These are phyloP conservation scores for Pemphigus obesinymphae DNA, from an alignment of 1,140 invertebrate genomes.

Conservation along the genomic window DNA sequence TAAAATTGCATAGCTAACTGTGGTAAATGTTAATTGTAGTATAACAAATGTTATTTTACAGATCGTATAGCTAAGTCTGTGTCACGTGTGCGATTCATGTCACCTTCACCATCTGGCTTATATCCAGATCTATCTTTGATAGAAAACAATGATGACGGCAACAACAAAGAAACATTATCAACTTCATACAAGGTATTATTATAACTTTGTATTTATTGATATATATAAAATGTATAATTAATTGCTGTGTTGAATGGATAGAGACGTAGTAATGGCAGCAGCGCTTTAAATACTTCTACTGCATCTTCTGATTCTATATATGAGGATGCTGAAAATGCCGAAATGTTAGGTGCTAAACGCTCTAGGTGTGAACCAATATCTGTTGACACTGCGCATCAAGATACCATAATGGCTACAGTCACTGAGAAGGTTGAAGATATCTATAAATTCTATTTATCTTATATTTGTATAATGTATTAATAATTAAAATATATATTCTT, in stretches of 20 bases:
- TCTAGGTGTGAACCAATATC: neutral
- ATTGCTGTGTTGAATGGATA: neutral
- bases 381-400: neutral
- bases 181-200: neutral
- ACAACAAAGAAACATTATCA: neutral
- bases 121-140: constrained; percentile 1
- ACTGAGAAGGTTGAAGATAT: neutral
- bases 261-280: constrained; percentile 3
- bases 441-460: neutral
- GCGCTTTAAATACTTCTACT: neutral
- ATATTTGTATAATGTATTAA: neutral
- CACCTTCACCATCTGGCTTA: neutral
- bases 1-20: too few species aligned
- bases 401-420: neutral
- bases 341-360: neutral
- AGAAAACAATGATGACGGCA: neutral
- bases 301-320: neutral
- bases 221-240: neutral
- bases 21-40: neutral
- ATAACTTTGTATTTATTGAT: neutral
- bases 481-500: neutral
- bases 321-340: neutral
- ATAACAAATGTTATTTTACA: neutral
- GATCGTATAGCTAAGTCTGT: neutral
- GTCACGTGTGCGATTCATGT: neutral